Percentiles rank a stretch among this genome's conserved stretches.
Conservation (phyloP, 2,113 vertebrate genomes). For the Lamprotornis superbus region DNA sequence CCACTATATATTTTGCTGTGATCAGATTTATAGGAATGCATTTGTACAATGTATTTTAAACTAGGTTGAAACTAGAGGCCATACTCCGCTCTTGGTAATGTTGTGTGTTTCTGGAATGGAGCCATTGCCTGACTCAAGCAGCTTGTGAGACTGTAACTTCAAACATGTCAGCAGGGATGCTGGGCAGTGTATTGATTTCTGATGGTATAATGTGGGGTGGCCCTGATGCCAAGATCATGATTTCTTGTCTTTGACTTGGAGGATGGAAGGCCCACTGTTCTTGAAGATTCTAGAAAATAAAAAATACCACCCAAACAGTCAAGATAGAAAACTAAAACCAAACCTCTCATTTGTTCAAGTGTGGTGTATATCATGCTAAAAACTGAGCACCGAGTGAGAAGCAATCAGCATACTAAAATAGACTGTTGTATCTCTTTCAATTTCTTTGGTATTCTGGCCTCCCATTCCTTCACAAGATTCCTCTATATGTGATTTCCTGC, state of each 20-base stretch:
- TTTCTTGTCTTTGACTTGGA: neutral
- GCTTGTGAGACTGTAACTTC: neutral
- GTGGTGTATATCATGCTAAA: neutral
- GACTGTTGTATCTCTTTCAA: neutral
- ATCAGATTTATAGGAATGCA: neutral
- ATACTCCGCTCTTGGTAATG: neutral
- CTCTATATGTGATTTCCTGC: neutral
- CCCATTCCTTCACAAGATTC: neutral
- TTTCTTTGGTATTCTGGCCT: neutral
- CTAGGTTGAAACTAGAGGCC: neutral
- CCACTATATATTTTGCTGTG: neutral
- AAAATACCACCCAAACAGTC: neutral
- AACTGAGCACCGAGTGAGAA: neutral
- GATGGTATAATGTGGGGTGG: neutral
- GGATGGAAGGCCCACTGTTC: neutral
- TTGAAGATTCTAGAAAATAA: neutral
- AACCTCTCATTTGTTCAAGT: neutral
- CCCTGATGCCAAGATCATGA: neutral
- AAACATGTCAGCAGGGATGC: neutral
- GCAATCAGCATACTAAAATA: neutral
- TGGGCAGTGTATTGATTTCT: neutral
- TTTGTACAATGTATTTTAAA: constrained; percentile 20
- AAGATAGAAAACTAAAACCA: neutral
- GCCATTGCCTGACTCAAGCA: neutral
- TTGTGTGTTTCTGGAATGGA: neutral